A percentile compares a stretch with the other conserved stretches of the same genome.
phyloP scores from a whole-genome alignment of 2,797 vertebrate species.

The Macropodus opercularis region DNA sequence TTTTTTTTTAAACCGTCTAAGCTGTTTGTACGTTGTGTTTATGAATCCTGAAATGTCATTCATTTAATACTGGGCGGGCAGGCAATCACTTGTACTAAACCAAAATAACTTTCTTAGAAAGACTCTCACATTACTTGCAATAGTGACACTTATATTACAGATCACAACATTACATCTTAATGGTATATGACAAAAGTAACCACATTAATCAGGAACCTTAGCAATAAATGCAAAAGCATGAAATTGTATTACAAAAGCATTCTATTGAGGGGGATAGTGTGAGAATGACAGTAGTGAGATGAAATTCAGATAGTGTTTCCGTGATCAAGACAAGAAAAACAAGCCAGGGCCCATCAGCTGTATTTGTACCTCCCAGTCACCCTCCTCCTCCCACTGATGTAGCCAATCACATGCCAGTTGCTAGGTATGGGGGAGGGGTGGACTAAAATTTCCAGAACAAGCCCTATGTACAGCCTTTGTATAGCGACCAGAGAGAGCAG shows the following conservation, averaged over 20 bases:
- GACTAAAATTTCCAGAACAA: conserved; percentile 65
- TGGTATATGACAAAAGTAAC: neutral
- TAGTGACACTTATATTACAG: neutral
- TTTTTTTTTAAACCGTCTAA: neutral
- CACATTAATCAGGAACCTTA: conserved; percentile 1
- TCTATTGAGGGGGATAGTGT: conserved; percentile 7
- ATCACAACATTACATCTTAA: neutral
- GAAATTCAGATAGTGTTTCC: conserved; percentile 72
- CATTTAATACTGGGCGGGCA: conserved; percentile 1
- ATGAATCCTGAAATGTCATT: conserved; percentile 8
- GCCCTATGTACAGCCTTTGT: conserved; percentile 68
- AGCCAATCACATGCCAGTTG: conserved; percentile 83
- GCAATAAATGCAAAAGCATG: neutral
- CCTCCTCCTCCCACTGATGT: conserved; percentile 60
- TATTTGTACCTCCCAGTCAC: conserved; percentile 50
- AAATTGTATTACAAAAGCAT: too few species aligned
- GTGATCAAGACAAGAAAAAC: conserved; percentile 72
- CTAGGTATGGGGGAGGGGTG: conserved; percentile 67
- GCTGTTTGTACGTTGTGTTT: neutral
- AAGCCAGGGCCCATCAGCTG: conserved; percentile 67
- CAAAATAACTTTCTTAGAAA: conserved; percentile 53
- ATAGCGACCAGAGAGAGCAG: conserved; percentile 72
- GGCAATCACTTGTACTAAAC: conserved; percentile 23
- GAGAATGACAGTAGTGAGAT: conserved; percentile 35
- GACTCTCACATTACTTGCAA: neutral